Conservation (phyloP, 2,888 invertebrate species). For the Tinea pellionella region DNA sequence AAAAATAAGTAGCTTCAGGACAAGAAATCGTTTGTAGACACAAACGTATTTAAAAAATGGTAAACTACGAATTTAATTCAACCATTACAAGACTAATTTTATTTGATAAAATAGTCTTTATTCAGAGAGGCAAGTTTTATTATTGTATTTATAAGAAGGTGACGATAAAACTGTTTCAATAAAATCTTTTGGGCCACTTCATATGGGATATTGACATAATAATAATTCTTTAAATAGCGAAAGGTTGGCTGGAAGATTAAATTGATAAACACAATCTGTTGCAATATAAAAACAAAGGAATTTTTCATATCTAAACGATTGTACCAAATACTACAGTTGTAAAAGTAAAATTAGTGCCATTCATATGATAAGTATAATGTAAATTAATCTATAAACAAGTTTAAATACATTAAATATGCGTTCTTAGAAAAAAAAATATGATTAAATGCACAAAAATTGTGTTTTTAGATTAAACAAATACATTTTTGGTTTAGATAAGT, state of each 20-base stretch:
- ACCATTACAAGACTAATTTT: no score
- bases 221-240: no score
- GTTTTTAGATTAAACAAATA: not conserved
- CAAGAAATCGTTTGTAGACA: no score
- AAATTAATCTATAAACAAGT: slow-evolving; percentile 49
- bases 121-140: no score
- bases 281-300: slow-evolving; percentile 41
- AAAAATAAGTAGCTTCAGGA: no score
- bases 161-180: no score
- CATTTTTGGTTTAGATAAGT: not conserved
- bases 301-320: slow-evolving; percentile 43
- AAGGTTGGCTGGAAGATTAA: not conserved
- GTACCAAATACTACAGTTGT: slow-evolving; percentile 58
- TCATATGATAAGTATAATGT: slow-evolving; percentile 35
- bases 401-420: slow-evolving; percentile 49
- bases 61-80: no score
- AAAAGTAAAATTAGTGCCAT: slow-evolving; percentile 32
- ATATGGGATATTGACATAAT: no score
- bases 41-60: no score
- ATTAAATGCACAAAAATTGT: not conserved
- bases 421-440: slow-evolving; percentile 38
- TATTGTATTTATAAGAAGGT: no score
- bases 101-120: no score
- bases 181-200: no score
- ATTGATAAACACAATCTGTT: slow-evolving; percentile 22